Base-by-base conservation (phyloP, 2,888 invertebrate genomes). In the Agonopterix alstromeriana region DNA sequence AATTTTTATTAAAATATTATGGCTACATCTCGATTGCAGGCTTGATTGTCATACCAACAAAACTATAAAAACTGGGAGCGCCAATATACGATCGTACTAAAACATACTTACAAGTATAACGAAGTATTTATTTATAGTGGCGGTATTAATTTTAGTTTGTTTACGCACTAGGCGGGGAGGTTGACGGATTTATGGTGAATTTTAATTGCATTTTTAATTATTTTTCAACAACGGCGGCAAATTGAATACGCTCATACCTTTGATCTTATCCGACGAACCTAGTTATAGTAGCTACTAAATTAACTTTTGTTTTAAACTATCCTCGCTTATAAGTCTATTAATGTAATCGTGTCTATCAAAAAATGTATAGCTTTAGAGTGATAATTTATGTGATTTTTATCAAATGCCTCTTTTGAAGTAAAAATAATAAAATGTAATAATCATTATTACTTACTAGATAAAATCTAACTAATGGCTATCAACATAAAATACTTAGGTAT, bases 161-260 rank as follows among this genome's bases (percentile, higher is more conserved):
- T 77, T 77, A 76, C 75, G 69, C 69, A 67, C 73, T 68, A 77
- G 82, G 83, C 80, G 82, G 74, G 67, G 74, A 71, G 48, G 46
- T 60, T 77, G 83, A 84, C 67, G 84, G 80, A 86, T 86, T 86
- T 87, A 86, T 80, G 77, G 70, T 65, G 61, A 61, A 71, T 76
- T 83, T 78, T 84, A 87, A 87, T 86, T 85, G 78, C 75, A 68
- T 85, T 87, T 86, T 85, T 82, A 85, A 86, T 86, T 87, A 83
- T 84, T 84, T 82, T 80, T 73, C 77, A 78, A 82, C 84, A 73
- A 74, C 67, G 61, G 73, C 73, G 75, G 77, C 77, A 81, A 86
- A 85, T 85, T 84, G 82, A 86, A 86, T 45, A 48, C 10, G 9
- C 5, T n/a, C 69, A 64, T 56, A 45, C 63, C 63, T 58, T 56